phyloP scores from a whole-genome alignment of 2,888 invertebrate species.

The Coecobrya sp. region DNA sequence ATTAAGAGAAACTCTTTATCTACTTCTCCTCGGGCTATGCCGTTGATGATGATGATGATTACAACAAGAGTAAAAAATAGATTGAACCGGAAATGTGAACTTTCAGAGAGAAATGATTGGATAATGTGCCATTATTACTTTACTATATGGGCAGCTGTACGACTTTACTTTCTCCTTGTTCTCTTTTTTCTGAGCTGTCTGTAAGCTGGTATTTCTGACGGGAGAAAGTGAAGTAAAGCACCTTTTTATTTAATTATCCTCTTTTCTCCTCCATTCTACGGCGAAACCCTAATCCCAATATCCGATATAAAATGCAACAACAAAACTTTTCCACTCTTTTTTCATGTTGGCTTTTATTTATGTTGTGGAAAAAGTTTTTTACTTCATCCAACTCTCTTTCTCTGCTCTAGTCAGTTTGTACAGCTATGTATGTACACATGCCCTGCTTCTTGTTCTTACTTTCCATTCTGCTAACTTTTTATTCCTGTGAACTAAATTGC shows the following conservation, averaged over 20 bases:
- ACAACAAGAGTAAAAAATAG: background rate
- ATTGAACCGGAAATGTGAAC: background rate
- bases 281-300: background rate
- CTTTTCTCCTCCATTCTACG: background rate
- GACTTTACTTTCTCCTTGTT: background rate
- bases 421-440: no score
- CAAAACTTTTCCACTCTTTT: background rate
- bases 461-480: background rate
- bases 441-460: background rate
- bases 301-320: background rate
- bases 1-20: background rate
- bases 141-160: background rate
- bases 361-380: background rate
- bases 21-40: background rate
- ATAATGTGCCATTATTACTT: background rate
- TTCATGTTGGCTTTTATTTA: background rate
- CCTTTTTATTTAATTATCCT: conserved; percentile 51
- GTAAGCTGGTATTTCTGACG: background rate
- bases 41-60: background rate
- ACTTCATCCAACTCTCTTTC: background rate
- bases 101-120: conserved; percentile 33
- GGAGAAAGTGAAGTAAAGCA: background rate
- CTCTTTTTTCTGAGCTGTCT: background rate
- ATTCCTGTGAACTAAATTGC: conserved; percentile 3
- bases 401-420: no score